Evolutionary conservation across 2,113 vertebrate species (phyloP), one percentile per base, ranked within the genome.

Genomic region (Hyaena hyaena): DNA sequence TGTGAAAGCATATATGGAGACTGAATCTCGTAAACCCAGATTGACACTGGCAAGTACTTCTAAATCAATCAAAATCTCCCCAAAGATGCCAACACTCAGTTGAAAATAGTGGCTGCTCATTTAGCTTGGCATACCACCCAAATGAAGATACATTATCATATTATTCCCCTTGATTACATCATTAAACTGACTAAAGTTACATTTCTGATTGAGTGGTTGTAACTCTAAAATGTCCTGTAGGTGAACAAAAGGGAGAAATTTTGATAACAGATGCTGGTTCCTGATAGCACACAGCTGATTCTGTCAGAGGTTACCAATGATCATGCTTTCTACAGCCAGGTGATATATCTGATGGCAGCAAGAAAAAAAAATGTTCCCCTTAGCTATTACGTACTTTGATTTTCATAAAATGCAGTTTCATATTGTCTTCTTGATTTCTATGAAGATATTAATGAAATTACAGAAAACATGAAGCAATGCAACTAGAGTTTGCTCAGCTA

Each of bases 361-460:
- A 83, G 31, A 81, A 90, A 96, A 94, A 35, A 7, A 88, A 53
- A 48, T 43, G 7, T 66, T 94, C 35, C 23, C 16, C 39, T 17
- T 58, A n/a, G 8, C 8, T 53, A 33, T 80, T 69, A 74, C 33
- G 14, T 68, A 82, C 66, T 95, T 93, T 71, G 50, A 50, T 73
- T 69, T 91, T 81, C 23, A 69, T 16, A 91, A 68, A 63, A 61
- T 50, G 10, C 17, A 91, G n/a, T 88, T 90, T 95, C 12, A 84
- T 14, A 66, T 73, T 50, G 5, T 65, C 50, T 88, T 79, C 48
- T 83, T 77, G 31, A 95, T 88, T 87, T 77, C 76, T 58, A 79
- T 77, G 12, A 96, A 48, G 17, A 63, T 89, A 33, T 53, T 85
- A 89, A 92, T 80, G 33, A 93, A 95, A 69, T 24, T 33, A 53